Evolutionary conservation across 2,888 invertebrate genomes (phyloP).

Genomic region (Dichetophora obliterata): DNA sequence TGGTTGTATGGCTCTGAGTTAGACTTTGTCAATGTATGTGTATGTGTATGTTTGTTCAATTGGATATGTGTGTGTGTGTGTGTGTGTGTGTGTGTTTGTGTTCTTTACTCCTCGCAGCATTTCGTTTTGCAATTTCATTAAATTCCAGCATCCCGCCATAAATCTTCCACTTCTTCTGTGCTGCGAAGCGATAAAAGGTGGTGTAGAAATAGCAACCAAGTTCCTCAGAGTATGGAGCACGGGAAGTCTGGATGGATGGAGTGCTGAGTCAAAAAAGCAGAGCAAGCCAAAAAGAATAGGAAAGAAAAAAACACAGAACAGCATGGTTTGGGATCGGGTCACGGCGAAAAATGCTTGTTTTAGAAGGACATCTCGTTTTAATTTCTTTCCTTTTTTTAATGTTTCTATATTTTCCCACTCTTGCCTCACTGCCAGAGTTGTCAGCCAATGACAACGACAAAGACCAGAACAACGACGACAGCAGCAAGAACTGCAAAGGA

Average conservation of each 20-base stretch:
- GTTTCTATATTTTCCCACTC: no score
- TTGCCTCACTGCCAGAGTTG: background rate
- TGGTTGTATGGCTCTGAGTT: conserved; percentile 51
- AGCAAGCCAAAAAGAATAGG: background rate
- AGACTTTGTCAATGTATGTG: conserved; percentile 37
- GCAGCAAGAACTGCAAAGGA: background rate
- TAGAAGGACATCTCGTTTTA: conserved; percentile 24
- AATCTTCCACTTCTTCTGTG: conserved; percentile 64
- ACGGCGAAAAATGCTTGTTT: background rate
- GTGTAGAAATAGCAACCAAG: background rate
- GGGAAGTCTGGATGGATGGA: no score
- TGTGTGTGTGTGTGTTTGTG: conserved; percentile 40
- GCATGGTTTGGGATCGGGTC: background rate
- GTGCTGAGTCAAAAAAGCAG: background rate
- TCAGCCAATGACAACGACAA: conserved; percentile 14
- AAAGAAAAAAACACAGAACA: background rate
- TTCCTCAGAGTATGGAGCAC: background rate
- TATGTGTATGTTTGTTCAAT: conserved; percentile 42
- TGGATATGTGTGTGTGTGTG: conserved; percentile 43
- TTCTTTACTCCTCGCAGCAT: conserved; percentile 56
- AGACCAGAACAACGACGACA: conserved; percentile 1
- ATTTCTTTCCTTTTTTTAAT: conserved; percentile 4
- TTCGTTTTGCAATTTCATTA: conserved; percentile 70
- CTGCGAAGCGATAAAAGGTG: conserved; percentile 48
- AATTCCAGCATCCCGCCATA: conserved; percentile 70